Percentiles rank a stretch among this genome's conserved stretches.
Evolutionary conservation across 2,797 vertebrate species (phyloP).

Genomic region (Macropodus opercularis): DNA sequence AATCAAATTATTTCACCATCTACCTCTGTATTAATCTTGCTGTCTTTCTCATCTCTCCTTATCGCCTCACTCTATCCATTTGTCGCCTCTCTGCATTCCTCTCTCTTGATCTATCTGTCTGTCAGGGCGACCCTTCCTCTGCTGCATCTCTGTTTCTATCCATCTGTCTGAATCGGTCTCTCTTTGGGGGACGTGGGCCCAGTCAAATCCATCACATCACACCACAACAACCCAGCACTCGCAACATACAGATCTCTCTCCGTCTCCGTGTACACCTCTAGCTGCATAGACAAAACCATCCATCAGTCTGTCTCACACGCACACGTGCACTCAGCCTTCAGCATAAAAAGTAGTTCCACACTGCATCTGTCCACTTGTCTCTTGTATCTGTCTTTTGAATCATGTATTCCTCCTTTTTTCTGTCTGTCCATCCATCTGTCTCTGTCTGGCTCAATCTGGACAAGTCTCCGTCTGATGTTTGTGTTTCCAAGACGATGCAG

Average conservation of each 20-base stretch:
- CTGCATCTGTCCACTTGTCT: constrained; percentile 50
- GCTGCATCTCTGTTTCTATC: constrained; percentile 54
- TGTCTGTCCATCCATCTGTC: constrained; percentile 32
- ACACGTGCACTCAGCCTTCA: constrained; percentile 45
- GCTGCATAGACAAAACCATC: constrained; percentile 58
- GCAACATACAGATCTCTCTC: constrained; percentile 24
- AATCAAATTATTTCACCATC: constrained; percentile 47
- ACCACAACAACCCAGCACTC: constrained; percentile 20
- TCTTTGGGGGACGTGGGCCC: constrained; percentile 54
- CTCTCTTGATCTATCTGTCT: constrained; percentile 59
- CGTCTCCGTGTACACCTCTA: constrained; percentile 58
- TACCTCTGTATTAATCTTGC: constrained; percentile 53
- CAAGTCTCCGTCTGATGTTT: constrained; percentile 25
- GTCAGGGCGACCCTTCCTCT: constrained; percentile 48
- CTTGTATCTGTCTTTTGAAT: constrained; percentile 35
- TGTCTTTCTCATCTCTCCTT: constrained; percentile 32
- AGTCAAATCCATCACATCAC: constrained; percentile 70
- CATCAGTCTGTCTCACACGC: constrained; percentile 46
- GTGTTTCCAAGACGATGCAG: constrained; percentile 45
- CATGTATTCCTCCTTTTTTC: constrained; percentile 1
- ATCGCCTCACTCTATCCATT: constrained; percentile 43
- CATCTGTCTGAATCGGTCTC: constrained; percentile 46
- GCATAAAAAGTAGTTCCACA: constrained; percentile 36
- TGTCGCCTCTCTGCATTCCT: constrained; percentile 31
- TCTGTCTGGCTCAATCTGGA: constrained; percentile 31